Percentiles rank a stretch among this genome's conserved stretches.
Conservation (phyloP, 1,140 invertebrate genomes). For the Holotrichia oblita region DNA sequence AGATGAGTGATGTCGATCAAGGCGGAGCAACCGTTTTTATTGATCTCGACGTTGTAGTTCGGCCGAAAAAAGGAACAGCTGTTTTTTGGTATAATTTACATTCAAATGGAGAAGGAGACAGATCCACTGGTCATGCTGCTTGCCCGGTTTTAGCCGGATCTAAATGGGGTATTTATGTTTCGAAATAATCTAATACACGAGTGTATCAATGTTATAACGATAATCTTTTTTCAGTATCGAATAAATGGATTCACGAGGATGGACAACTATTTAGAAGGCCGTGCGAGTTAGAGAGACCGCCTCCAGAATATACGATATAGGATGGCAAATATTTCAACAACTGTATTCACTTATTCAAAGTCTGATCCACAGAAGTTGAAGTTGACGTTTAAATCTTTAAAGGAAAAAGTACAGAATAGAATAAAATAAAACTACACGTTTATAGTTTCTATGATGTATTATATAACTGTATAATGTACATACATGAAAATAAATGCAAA, state of each 20-base stretch:
- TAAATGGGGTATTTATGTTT: conserved; percentile 92
- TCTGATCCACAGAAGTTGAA: no score
- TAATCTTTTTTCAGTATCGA: conserved; percentile 78
- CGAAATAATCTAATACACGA: neutral
- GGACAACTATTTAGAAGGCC: conserved; percentile 91
- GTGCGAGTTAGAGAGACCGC: conserved; percentile 68
- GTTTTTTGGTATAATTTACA: conserved; percentile 97
- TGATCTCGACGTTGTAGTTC: conserved; percentile 80
- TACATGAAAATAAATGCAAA: no score
- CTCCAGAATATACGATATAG: conserved; percentile 54
- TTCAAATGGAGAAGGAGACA: conserved; percentile 92
- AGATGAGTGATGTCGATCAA: conserved; percentile 96
- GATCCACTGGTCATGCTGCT: conserved; percentile 92
- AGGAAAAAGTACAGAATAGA: no score
- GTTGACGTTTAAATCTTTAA: no score
- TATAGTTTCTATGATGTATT: no score
- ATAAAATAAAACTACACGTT: no score
- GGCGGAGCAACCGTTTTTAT: conserved; percentile 97
- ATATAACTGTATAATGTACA: no score
- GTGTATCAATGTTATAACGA: neutral
- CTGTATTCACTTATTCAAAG: no score
- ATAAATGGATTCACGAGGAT: conserved; percentile 98
- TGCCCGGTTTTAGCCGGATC: conserved; percentile 96
- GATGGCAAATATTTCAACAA: no score
- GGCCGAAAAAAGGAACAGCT: conserved; percentile 90